A percentile compares a stretch with the other conserved stretches of the same genome.
Evolutionary conservation across 2,888 invertebrate species (phyloP).

Genomic region (Cephus pulcher): DNA sequence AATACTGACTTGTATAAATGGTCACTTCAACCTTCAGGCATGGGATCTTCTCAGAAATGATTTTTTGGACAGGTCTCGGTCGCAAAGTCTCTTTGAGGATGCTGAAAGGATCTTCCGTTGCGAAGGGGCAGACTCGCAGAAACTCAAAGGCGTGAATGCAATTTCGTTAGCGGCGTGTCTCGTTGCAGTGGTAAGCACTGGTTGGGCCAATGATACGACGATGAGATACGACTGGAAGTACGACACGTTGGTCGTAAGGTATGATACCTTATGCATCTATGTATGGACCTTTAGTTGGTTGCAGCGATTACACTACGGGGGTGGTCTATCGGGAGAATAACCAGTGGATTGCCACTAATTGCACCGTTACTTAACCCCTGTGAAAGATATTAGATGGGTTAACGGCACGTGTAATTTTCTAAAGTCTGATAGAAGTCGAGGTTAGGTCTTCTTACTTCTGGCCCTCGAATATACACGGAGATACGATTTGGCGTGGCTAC

Average conservation of each 20-base stretch:
- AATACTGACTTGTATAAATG: background rate
- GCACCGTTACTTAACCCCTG: background rate
- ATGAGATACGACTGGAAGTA: slow-evolving; percentile 51
- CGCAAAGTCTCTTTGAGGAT: background rate
- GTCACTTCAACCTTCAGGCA: background rate
- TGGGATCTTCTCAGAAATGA: background rate
- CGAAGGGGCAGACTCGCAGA: background rate
- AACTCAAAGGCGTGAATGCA: slow-evolving; percentile 5
- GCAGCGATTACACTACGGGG: slow-evolving; percentile 37
- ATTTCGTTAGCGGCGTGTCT: slow-evolving; percentile 19
- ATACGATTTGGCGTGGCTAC: slow-evolving; percentile 3
- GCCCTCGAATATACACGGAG: background rate
- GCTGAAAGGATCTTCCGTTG: background rate
- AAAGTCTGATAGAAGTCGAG: background rate
- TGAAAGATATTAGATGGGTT: background rate
- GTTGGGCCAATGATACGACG: slow-evolving; percentile 35
- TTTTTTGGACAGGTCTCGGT: background rate
- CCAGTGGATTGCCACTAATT: background rate
- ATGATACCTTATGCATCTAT: slow-evolving; percentile 48
- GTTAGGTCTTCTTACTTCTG: background rate
- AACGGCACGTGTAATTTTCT: background rate
- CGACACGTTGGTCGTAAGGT: slow-evolving; percentile 47
- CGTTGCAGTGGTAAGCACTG: background rate
- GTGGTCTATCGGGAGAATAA: slow-evolving; percentile 38
- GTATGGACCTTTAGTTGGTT: slow-evolving; percentile 15